phyloP scores from a whole-genome alignment of 2,113 vertebrate species.

The Syngnathus scovelli region DNA sequence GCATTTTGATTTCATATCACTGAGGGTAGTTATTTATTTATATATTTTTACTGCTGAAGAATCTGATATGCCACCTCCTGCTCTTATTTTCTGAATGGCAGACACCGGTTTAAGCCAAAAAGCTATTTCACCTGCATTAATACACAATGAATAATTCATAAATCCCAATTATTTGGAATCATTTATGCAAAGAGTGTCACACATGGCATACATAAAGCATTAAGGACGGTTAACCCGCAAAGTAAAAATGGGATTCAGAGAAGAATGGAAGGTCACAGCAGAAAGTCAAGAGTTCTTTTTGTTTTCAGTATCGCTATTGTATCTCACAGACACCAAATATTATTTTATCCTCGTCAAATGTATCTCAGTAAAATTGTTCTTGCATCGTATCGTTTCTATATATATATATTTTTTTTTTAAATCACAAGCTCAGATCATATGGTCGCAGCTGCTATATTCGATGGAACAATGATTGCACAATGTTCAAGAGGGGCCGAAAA shows the following conservation, averaged over 20 bases:
- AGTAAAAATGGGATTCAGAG: slow-evolving; percentile 74
- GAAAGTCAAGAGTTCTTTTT: slow-evolving; percentile 59
- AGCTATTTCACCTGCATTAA: slow-evolving; percentile 94
- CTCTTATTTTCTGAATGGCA: slow-evolving; percentile 74
- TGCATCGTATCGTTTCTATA: no score
- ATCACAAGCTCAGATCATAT: not conserved
- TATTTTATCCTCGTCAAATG: slow-evolving; percentile 25
- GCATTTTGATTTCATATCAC: slow-evolving; percentile 68
- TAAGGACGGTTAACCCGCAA: slow-evolving; percentile 87
- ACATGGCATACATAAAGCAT: slow-evolving; percentile 97
- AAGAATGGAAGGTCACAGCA: slow-evolving; percentile 70
- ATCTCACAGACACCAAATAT: slow-evolving; percentile 25
- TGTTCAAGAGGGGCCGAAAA: slow-evolving; percentile 11
- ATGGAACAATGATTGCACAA: slow-evolving; percentile 15
- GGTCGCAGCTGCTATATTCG: slow-evolving; percentile 11
- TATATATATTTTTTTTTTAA: no score
- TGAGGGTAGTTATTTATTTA: slow-evolving; percentile 52
- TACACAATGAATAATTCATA: slow-evolving; percentile 99
- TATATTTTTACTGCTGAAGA: slow-evolving; percentile 44
- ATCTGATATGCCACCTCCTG: slow-evolving; percentile 66
- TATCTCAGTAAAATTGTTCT: not conserved
- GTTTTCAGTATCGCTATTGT: slow-evolving; percentile 9
- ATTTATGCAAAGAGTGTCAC: slow-evolving; percentile 98
- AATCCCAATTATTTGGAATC: slow-evolving; percentile 98
- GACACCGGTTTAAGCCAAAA: slow-evolving; percentile 76